Conservation (phyloP, 2,888 invertebrate species). For the Sialis fuliginosa region DNA sequence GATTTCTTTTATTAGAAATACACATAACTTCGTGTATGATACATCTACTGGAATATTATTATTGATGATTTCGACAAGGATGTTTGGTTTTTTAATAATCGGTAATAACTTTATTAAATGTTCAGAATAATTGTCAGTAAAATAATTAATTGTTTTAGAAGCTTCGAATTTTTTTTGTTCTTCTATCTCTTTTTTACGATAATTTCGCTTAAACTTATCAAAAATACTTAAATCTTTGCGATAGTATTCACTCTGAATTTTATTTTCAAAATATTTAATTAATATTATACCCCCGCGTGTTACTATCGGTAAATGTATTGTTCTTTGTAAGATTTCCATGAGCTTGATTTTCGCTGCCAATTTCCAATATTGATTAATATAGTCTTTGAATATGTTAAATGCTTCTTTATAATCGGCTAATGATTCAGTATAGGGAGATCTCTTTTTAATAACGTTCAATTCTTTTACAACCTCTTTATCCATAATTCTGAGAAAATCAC, state of each 20-base stretch:
- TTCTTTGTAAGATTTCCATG: no score
- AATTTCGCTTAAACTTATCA: constrained; percentile 3
- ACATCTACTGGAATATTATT: constrained; percentile 7
- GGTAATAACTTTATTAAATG: constrained; percentile 5
- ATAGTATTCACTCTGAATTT: constrained; percentile 1
- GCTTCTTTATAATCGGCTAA: no score
- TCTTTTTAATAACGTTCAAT: no score
- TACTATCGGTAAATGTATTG: not conserved
- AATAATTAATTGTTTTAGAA: not conserved
- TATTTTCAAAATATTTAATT: constrained; percentile 4
- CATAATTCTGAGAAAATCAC: no score
- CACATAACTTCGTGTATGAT: not conserved
- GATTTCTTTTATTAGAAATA: no score
- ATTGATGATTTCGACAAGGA: constrained; percentile 7
- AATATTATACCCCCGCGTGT: constrained; percentile 3
- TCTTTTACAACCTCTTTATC: no score
- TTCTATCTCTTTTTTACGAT: not conserved
- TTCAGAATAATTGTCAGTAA: constrained; percentile 7
- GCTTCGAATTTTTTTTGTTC: not conserved
- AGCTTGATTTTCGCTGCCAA: no score
- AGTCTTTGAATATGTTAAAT: no score
- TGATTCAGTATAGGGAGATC: no score
- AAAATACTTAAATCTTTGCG: constrained; percentile 2
- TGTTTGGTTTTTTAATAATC: constrained; percentile 7
- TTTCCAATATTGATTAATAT: no score